A percentile compares a stretch with the other conserved stretches of the same genome.
These are phyloP conservation scores for Cyphomyrus plagiostoma DNA, from an alignment of 2,113 vertebrate genomes.

Conservation along the genomic window DNA sequence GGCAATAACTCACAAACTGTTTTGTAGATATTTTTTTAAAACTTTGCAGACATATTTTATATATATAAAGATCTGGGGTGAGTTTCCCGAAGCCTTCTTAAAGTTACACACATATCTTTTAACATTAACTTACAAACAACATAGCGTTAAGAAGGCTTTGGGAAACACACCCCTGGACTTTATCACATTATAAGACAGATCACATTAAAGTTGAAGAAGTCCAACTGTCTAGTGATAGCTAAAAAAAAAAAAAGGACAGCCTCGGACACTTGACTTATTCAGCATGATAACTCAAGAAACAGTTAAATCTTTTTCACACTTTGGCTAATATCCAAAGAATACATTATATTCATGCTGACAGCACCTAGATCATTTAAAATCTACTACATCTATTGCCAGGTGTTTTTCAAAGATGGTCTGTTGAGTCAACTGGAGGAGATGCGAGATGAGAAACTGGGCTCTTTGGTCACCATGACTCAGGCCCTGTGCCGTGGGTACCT, in stretches of 20 bases:
- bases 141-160: too few species aligned
- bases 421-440: slow-evolving; percentile 87
- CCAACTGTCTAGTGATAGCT: not conserved
- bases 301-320: not conserved
- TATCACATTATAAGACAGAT: not conserved
- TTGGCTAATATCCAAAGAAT: not conserved
- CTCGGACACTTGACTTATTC: not conserved
- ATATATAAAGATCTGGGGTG: not conserved
- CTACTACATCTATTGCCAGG: slow-evolving; percentile 50
- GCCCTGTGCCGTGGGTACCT: slow-evolving; percentile 55
- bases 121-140: too few species aligned
- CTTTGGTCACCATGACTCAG: slow-evolving; percentile 63
- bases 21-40: not conserved
- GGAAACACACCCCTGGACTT: not conserved
- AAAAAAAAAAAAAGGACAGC: not conserved
- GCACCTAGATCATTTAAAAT: not conserved
- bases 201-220: not conserved
- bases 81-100: too few species aligned
- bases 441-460: slow-evolving; percentile 84
- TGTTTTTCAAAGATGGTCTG: slow-evolving; percentile 91
- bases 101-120: too few species aligned
- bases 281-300: not conserved
- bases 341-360: not conserved
- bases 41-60: not conserved
- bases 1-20: too few species aligned